Percentiles rank a stretch among this genome's conserved stretches.
phyloP scores from a whole-genome alignment of 2,797 vertebrate species.

The Rhynchonycteris naso region DNA sequence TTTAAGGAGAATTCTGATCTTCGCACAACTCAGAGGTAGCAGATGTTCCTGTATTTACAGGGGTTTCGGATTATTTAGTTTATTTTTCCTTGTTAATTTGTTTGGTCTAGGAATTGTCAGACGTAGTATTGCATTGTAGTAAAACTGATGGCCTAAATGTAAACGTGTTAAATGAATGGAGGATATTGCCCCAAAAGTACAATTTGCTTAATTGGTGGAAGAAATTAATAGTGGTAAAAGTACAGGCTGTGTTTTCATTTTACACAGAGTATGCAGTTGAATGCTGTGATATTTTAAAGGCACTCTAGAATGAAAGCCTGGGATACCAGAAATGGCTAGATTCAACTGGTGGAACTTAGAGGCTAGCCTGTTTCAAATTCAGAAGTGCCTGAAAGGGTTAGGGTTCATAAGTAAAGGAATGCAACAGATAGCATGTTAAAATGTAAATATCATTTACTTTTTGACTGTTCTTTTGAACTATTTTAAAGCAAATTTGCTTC shows the following conservation, averaged over 20 bases:
- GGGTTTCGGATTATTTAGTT: neutral
- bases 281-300: neutral
- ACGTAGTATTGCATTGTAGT: neutral
- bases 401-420: neutral
- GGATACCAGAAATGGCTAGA: neutral
- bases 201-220: conserved; percentile 39
- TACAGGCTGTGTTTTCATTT: neutral
- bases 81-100: neutral
- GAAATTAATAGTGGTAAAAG: conserved; percentile 14
- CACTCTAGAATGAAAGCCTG: conserved; percentile 4
- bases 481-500: neutral
- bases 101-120: neutral
- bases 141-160: neutral
- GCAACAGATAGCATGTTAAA: neutral
- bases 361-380: conserved; percentile 5
- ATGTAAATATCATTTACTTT: conserved; percentile 28
- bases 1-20: conserved; percentile 19
- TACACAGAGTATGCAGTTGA: neutral
- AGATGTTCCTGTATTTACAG: neutral
- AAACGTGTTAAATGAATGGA: neutral
- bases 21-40: neutral
- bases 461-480: conserved; percentile 32
- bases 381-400: neutral
- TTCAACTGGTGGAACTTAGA: conserved; percentile 64
- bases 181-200: neutral